Evolutionary conservation across 2,113 vertebrate species (phyloP).

Genomic region (Erpornis zantholeuca): DNA sequence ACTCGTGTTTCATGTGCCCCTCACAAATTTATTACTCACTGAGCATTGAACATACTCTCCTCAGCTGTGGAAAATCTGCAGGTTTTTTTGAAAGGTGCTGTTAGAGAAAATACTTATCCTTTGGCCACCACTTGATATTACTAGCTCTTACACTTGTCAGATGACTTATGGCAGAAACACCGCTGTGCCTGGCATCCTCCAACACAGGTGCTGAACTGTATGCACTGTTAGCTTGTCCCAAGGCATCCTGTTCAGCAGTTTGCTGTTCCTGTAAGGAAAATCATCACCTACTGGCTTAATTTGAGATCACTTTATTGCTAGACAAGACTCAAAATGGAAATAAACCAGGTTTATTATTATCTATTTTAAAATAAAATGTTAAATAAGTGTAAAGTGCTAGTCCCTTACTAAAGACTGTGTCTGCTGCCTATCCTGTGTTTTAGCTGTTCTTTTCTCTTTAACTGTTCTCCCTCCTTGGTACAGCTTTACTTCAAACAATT

Average conservation of each 20-base stretch:
- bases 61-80: neutral
- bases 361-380: neutral
- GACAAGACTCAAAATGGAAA: neutral
- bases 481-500: neutral
- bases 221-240: neutral
- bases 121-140: neutral
- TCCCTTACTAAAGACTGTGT: neutral
- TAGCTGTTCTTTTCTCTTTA: neutral
- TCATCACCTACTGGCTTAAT: neutral
- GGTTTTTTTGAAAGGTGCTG: neutral
- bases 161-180: neutral
- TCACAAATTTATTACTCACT: fast-evolving
- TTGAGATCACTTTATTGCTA: neutral
- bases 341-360: neutral
- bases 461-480: neutral
- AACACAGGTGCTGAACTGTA: neutral
- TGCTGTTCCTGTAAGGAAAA: neutral
- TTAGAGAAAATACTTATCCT: neutral
- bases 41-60: neutral
- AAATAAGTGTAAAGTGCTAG: neutral
- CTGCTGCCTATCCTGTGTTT: neutral
- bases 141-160: neutral
- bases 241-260: neutral
- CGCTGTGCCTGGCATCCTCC: neutral
- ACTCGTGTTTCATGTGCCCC: neutral